Evolutionary conservation across 2,888 invertebrate genomes (phyloP), one percentile per base, ranked within the genome.

Genomic region (Mayetiola destructor): DNA sequence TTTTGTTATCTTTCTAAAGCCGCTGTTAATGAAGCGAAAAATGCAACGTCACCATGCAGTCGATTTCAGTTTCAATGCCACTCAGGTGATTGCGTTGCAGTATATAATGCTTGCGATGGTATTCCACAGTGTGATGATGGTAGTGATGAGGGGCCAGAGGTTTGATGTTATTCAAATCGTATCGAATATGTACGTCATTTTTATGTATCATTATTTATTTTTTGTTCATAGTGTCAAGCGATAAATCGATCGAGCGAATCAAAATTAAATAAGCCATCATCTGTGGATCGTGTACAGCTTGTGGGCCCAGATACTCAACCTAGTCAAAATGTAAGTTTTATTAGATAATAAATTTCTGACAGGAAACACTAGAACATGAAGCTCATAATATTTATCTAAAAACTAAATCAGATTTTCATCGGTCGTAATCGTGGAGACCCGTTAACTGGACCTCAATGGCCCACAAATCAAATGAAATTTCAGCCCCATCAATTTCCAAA

Each of bases 71-170:
- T 92, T 71, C 84, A 85, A 70, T 94, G 93, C 67, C 82, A 84
- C 62, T 85, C 87, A 42, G 84, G 84, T 52, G 92, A 94, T 71
- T 95, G 94, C 70, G 90, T 95, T 65, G 94, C 92, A 6, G 79
- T 93, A 64, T 95, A 95, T 74, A 94, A 95, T 73, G 91, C 88
- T 9, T 95, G 94, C 67, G 91, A 94, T 72, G 92, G 92, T 56
- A 88, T 95, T 64, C 84, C 90, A 27, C 92, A 93, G 73, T 92
- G 89, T 72, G 79, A 85, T 2, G 93, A 94, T 75, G 89, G 85
- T 62, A 91, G 90, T 67, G 94, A 94, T 71, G 93, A 93, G 74
- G 88, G 86, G 55, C 81, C 85, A 29, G 90, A 90, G 73, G 77
- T 91, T 61, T 39, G n/a, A 23, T n/a, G n/a, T n/a, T n/a, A n/a